Conservation (phyloP, 2,113 vertebrate genomes). For the Phrynosoma platyrhinos region DNA sequence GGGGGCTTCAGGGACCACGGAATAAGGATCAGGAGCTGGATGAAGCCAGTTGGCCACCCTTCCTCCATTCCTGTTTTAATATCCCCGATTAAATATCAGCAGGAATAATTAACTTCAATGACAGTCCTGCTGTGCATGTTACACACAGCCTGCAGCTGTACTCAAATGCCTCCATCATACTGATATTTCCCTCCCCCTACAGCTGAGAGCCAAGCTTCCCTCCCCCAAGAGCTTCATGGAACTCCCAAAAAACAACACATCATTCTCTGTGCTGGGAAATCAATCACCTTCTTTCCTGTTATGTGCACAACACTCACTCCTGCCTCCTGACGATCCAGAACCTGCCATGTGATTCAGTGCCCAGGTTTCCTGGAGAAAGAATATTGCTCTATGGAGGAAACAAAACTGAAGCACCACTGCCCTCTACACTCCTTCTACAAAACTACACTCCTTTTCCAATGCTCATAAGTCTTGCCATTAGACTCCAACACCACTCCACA, state of each 20-base stretch:
- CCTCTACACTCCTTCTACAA: conserved; percentile 69
- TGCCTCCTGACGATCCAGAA: background rate
- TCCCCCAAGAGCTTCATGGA: background rate
- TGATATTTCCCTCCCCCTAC: background rate
- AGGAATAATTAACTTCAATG: background rate
- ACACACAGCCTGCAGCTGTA: background rate
- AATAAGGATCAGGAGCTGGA: background rate
- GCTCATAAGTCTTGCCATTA: background rate
- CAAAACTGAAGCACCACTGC: conserved; percentile 67
- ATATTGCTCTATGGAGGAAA: conserved; percentile 21
- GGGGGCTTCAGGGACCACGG: background rate
- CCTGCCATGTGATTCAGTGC: background rate
- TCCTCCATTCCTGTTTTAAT: background rate
- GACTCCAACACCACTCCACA: too few relatives aligned
- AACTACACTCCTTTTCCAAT: conserved; percentile 55
- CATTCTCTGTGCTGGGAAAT: background rate
- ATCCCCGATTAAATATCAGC: background rate
- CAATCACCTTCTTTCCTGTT: background rate
- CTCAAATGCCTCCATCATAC: background rate
- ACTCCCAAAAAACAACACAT: background rate
- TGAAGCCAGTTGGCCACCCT: too few relatives aligned
- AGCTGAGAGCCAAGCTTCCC: background rate
- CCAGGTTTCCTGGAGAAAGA: background rate
- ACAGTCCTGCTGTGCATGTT: too few relatives aligned
- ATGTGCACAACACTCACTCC: background rate